Conservation (phyloP, 2,113 vertebrate species). For the Gopherus flavomarginatus region DNA sequence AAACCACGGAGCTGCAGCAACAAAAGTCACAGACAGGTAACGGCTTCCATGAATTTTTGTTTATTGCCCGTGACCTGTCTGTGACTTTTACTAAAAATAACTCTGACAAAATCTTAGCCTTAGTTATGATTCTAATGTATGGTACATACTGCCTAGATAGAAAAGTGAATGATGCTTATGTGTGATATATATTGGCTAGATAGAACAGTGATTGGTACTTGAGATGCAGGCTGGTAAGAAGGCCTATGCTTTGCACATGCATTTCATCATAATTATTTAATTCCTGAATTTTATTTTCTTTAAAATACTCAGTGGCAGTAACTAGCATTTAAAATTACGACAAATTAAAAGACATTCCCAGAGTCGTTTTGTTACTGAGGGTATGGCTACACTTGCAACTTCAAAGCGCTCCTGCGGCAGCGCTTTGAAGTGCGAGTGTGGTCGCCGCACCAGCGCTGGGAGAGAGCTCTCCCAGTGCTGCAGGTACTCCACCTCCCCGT, state of each 20-base stretch:
- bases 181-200: rapidly evolving
- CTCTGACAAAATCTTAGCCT: no score
- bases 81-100: no score
- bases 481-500: no score
- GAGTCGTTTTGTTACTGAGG: not conserved
- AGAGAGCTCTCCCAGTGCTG: no score
- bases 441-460: no score
- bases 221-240: not conserved
- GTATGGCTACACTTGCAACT: no score
- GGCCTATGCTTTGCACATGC: not conserved
- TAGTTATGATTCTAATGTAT: not conserved
- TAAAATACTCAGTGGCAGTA: not conserved
- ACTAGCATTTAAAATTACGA: not conserved
- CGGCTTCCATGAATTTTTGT: no score
- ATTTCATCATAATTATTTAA: not conserved
- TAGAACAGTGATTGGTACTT: not conserved
- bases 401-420: no score
- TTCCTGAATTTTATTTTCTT: not conserved
- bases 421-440: no score
- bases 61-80: no score
- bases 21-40: no score
- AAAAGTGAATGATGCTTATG: not conserved
- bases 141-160: rapidly evolving
- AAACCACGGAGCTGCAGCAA: no score
- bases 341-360: not conserved